phyloP scores from a whole-genome alignment of 1,140 invertebrate genomes.

The Andricus grossulariae region DNA sequence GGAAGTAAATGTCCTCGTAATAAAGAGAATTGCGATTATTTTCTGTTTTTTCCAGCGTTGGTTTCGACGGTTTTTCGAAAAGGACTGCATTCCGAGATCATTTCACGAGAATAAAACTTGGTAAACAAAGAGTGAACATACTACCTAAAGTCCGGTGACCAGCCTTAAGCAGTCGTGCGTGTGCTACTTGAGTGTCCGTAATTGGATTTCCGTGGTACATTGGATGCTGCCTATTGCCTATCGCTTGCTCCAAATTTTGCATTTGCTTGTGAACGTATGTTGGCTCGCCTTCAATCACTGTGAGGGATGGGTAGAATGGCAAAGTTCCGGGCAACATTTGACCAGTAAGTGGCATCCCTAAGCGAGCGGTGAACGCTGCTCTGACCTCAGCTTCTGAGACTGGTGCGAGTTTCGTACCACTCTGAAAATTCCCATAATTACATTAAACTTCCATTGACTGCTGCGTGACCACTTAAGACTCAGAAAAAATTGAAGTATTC shows the following conservation, averaged over 20 bases:
- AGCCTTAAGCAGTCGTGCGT: slow-evolving; percentile 85
- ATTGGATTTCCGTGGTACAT: slow-evolving; percentile 74
- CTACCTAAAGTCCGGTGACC: slow-evolving; percentile 87
- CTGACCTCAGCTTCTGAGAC: slow-evolving; percentile 88
- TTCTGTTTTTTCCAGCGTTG: neutral
- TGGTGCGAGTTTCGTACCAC: slow-evolving; percentile 77
- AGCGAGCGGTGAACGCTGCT: slow-evolving; percentile 82
- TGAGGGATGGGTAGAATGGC: slow-evolving; percentile 85
- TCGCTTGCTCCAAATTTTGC: slow-evolving; percentile 77
- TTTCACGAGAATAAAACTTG: slow-evolving; percentile 53
- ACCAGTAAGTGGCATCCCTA: slow-evolving; percentile 84
- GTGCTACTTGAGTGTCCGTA: slow-evolving; percentile 82
- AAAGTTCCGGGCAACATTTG: slow-evolving; percentile 84
- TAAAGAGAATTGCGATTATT: neutral
- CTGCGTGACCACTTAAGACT: too few species aligned
- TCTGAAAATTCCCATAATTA: slow-evolving; percentile 56
- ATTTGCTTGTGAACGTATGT: slow-evolving; percentile 80
- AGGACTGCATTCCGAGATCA: neutral
- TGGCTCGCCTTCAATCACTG: slow-evolving; percentile 78
- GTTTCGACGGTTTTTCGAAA: neutral
- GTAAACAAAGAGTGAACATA: slow-evolving; percentile 71
- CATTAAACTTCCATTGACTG: too few species aligned
- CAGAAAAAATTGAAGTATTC: slow-evolving; percentile 27
- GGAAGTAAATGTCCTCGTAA: neutral
- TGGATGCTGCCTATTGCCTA: slow-evolving; percentile 63